A percentile compares a stretch with the other conserved stretches of the same genome.
Evolutionary conservation across 2,113 vertebrate genomes (phyloP).

Genomic region (Nothocercus nigrocapillus): DNA sequence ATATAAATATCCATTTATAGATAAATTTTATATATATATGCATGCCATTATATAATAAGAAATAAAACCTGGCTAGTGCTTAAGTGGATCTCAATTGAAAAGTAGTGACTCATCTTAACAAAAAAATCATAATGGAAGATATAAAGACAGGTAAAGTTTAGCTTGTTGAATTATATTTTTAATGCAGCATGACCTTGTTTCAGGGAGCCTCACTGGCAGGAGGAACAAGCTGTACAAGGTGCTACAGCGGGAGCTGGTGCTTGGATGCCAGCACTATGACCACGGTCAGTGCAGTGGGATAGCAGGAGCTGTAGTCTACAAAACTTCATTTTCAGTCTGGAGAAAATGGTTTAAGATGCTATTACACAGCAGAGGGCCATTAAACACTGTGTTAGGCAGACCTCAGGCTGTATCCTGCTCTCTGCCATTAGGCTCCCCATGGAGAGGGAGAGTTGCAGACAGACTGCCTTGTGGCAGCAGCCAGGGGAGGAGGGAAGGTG

Average conservation of each 20-base stretch:
- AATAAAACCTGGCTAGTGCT: neutral
- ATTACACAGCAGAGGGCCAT: slow-evolving; percentile 3
- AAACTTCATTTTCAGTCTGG: neutral
- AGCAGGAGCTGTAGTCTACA: slow-evolving; percentile 13
- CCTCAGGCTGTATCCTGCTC: neutral
- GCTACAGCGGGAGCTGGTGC: accelerated
- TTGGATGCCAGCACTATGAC: no score
- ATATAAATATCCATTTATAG: no score
- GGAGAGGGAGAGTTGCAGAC: neutral
- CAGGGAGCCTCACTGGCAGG: no score
- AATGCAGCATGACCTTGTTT: neutral
- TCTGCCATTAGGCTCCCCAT: accelerated
- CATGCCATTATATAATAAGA: no score
- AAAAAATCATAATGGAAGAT: neutral
- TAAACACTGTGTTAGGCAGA: neutral
- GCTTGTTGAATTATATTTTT: neutral
- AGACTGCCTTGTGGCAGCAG: no score
- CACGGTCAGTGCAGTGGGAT: no score
- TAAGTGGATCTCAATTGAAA: neutral
- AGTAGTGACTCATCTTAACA: neutral
- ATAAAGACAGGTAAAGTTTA: neutral
- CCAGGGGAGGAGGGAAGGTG: neutral
- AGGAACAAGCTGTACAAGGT: neutral
- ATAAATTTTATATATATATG: neutral
- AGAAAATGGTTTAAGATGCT: neutral